Base-by-base conservation (phyloP, 2,888 invertebrate genomes). In the Emesis furor region DNA sequence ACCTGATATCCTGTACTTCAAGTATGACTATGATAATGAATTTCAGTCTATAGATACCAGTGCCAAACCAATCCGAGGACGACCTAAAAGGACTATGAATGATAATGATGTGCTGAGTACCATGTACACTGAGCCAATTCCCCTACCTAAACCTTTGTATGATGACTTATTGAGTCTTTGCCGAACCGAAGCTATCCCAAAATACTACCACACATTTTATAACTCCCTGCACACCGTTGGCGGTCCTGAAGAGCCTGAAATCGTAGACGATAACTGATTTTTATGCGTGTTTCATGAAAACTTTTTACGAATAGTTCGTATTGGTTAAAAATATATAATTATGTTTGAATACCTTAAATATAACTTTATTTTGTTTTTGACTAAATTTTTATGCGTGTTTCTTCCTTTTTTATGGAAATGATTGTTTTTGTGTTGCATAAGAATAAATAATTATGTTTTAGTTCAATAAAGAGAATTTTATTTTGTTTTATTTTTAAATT, bases 101-200 rank as follows among this genome's bases (percentile, higher is more conserved):
- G 73, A 42, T 79, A 51, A 79, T 79, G 39, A 39, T 39, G 39
- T 39, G 7, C 39, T 39, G 39, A 39, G 24, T 24, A 24, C 24
- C 24, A 24, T 24, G 39, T 80, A 80, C 73, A 83, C 72, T 59
- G 79, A 76, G 81, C 83, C 81, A 81, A 80, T 83, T 51, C 78
- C 76, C 59, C 39, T 76, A 55, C 80, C 81, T 75, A 81, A 81
- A 81, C 76, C 76, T 71, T 76, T 84, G 69, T 81, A 81, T 42
- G 78, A 81, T 71, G 80, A 83, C 65, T 74, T 83, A 73, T 81
- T 76, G 62, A 81, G 74, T 80, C 80, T 83, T 69, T 83, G 83
- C 80, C 80, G 76, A 78, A 75, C 69, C 73, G 77, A 84, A 81
- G 84, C 84, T 71, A 84, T 84, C 71, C 79, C 82, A 42, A 82